Base-by-base conservation (phyloP, 2,797 vertebrate genomes). In the Propithecus deckenii region DNA sequence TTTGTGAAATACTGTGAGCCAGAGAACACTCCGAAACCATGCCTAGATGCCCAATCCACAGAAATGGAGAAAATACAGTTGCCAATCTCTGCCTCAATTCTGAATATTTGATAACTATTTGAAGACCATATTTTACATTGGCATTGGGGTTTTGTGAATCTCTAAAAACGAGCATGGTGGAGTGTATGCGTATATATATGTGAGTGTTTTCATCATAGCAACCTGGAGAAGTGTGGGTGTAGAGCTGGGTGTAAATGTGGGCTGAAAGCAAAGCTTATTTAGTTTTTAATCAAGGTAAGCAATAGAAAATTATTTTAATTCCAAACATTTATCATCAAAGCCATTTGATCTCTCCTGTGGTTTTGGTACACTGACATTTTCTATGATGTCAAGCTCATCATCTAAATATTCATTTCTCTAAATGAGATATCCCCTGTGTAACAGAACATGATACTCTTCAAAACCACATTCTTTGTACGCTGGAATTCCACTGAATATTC, bases 241-340 rank as follows among this genome's bases (percentile, higher is more conserved):
- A 41, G 14, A 63, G 9, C 1, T 91, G 14, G 0, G 28, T 61
- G 7, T 41, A 30, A 18, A 50, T n/a, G 4, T 17, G 30, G 14
- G 10, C 5, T 32, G 13, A 92, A 80, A 2, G 23, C 4, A 74
- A 52, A 57, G 2, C 63, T 20, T 69, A n/a, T 32, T 89, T 72
- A 88, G 32, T 48, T 83, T 85, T 80, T 50, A 32, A 32, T 59
- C 14, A n/a, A 22, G 41, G 3, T 75, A 63, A 89, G 3, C 15
- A 93, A 50, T 72, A 75, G 28, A 46, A 83, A 55, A 43, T 72
- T 67, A 86, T 86, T 92, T 91, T 83, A 86, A 83, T 65, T 86
- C 10, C 10, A 59, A 65, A 80, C 32, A 55, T 81, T 91, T 11
- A 75, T 71, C 55, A 72, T 81, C 5, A 91, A 86, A 72, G 9